Conservation (phyloP, 2,888 invertebrate species). For the Tribolium freemani region DNA sequence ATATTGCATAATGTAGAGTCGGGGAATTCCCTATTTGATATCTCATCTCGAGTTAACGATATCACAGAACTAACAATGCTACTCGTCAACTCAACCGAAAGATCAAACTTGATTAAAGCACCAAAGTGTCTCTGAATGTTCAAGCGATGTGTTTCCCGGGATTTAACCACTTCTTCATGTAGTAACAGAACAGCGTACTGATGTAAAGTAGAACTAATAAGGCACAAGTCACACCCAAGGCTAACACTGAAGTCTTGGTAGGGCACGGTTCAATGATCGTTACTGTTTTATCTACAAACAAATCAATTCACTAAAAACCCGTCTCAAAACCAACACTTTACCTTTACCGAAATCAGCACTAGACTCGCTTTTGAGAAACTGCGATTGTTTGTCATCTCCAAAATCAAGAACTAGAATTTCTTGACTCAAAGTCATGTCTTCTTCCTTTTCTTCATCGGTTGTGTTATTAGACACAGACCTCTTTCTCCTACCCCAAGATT, state of each 20-base stretch:
- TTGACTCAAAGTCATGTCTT: slow-evolving; percentile 94
- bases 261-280: slow-evolving; percentile 93
- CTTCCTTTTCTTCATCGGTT: slow-evolving; percentile 76
- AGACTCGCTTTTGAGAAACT: slow-evolving; percentile 84
- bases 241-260: slow-evolving; percentile 91
- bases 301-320: slow-evolving; percentile 9
- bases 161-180: slow-evolving; percentile 92
- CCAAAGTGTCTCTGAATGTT: slow-evolving; percentile 54
- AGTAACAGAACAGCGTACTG: slow-evolving; percentile 92
- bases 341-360: slow-evolving; percentile 82
- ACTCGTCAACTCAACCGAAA: slow-evolving; percentile 59
- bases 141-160: slow-evolving; percentile 86
- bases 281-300: slow-evolving; percentile 85
- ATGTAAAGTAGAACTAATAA: slow-evolving; percentile 90
- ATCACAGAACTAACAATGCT: slow-evolving; percentile 41
- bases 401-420: slow-evolving; percentile 94
- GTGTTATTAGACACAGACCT: slow-evolving; percentile 75
- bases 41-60: slow-evolving; percentile 48
- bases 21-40: slow-evolving; percentile 49
- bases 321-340: slow-evolving; percentile 55
- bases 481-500: slow-evolving; percentile 92
- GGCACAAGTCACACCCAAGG: slow-evolving; percentile 91
- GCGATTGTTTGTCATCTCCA: slow-evolving; percentile 89
- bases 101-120: slow-evolving; percentile 52
- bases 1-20: slow-evolving; percentile 48